Conservation (phyloP, 2,888 invertebrate species). For the Octonoba sinensis region DNA sequence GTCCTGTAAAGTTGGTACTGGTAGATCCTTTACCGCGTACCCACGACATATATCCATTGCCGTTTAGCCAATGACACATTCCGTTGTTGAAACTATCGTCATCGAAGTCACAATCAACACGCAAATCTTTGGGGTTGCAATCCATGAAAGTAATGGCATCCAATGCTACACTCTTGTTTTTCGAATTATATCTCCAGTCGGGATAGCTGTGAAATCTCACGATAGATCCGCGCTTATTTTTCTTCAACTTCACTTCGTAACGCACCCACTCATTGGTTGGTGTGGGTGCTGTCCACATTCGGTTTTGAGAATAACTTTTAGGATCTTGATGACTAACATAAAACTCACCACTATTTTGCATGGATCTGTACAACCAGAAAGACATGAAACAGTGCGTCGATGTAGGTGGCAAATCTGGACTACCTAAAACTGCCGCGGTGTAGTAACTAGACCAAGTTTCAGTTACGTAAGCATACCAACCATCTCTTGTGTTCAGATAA, state of each 20-base stretch:
- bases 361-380: constrained; percentile 48
- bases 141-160: constrained; percentile 60
- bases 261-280: constrained; percentile 27
- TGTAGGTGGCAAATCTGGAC: constrained; percentile 48
- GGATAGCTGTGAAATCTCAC: constrained; percentile 24
- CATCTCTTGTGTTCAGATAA: constrained; percentile 45
- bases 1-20: constrained; percentile 42
- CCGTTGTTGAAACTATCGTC: constrained; percentile 43
- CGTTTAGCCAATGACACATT: constrained; percentile 51
- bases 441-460: constrained; percentile 13
- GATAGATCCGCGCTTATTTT: neutral
- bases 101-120: constrained; percentile 65
- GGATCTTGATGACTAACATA: constrained; percentile 20
- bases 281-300: neutral
- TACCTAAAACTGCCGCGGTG: constrained; percentile 19
- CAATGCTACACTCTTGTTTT: constrained; percentile 17
- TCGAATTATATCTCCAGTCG: neutral
- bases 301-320: neutral
- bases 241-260: constrained; percentile 29
- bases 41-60: constrained; percentile 28
- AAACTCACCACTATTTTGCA: constrained; percentile 6
- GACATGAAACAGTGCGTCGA: constrained; percentile 60
- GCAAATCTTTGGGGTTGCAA: constrained; percentile 64
- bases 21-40: constrained; percentile 41
- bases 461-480: constrained; percentile 52